Base-by-base conservation (phyloP, 2,888 invertebrate species). In the Philhelius pedissequus region DNA sequence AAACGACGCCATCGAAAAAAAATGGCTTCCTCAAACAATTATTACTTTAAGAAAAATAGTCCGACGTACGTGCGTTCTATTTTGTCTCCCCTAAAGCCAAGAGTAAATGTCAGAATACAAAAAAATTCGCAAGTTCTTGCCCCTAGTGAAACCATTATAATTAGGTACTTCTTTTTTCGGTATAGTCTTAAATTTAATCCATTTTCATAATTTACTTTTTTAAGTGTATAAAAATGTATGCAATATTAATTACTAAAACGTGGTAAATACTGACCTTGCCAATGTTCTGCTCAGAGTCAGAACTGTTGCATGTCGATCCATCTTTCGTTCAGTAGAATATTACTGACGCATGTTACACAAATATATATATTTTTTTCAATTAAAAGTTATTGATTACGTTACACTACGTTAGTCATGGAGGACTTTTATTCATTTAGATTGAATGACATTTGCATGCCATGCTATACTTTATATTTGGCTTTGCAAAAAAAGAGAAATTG, bases 381-480 rank as follows among this genome's bases (percentile, higher is more conserved):
- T 74, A 62, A 64, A 32, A 43, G 7, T 3, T 64, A 62, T 52
- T 73, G 62, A 52, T 73, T 56, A 22, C n/a, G 11, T 30, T 30
- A 27, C 40, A 50, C n/a, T 27, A 11, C 38, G 18, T 40, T 52
- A 40, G 40, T 11, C 40, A 40, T 9, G 7, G 4, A 3, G 4
- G 11, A 58, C 4, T 58, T 60, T 54, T 54, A 54, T 54, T 11
- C 18, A 20, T 35, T 58, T 58, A 38, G 8, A 40, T n/a, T 58
- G 9, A 15, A 22, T 25, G 38, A 58, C 22, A 58, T 58, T 58
- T 38, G 56, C 56, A 58, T 58, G n/a, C 35, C 25, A 25, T n/a
- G 20, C 8, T 32, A 32, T 9, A 9, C 56, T 35, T 4, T 13
- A 35, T 7, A 56, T 54, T 15, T 18, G 6, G 2, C 11, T 2